Conservation (phyloP, 2,888 invertebrate genomes). For the Scaptomyza flava region DNA sequence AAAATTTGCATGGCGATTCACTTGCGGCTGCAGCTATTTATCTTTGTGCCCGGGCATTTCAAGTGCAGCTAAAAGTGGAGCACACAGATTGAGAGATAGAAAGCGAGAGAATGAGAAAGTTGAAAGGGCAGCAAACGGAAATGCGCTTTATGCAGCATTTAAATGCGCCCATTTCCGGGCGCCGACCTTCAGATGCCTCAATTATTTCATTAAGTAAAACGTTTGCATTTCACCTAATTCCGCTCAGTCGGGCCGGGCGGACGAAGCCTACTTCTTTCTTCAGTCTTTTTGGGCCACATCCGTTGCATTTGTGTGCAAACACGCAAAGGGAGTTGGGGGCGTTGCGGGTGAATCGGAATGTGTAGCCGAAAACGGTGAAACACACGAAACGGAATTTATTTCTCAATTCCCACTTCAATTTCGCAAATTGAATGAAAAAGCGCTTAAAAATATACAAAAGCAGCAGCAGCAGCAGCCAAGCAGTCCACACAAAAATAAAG, state of each 20-base stretch:
- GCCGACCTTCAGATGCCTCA: constrained; percentile 73
- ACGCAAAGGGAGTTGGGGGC: constrained; percentile 51
- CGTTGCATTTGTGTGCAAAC: constrained; percentile 68
- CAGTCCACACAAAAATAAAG: constrained; percentile 64
- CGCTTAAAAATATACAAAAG: constrained; percentile 81
- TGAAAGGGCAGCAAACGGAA: constrained; percentile 57
- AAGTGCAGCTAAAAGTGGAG: constrained; percentile 54
- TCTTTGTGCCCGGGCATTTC: constrained; percentile 53
- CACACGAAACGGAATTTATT: constrained; percentile 80
- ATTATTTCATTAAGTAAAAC: constrained; percentile 80
- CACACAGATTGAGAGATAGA: constrained; percentile 21
- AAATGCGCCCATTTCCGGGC: constrained; percentile 69
- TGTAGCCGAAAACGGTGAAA: constrained; percentile 52
- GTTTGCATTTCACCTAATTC: constrained; percentile 80
- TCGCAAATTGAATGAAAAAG: constrained; percentile 83
- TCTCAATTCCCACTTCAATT: constrained; percentile 84
- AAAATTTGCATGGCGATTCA: constrained; percentile 66
- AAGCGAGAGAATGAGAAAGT: neutral
- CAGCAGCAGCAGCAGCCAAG: constrained; percentile 58
- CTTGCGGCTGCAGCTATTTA: constrained; percentile 60
- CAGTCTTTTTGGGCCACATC: constrained; percentile 54
- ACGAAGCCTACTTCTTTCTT: neutral
- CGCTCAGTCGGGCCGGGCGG: constrained; percentile 27
- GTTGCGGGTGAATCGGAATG: constrained; percentile 25
- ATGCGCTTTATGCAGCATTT: constrained; percentile 73